Percentiles rank a stretch among this genome's conserved stretches.
These are phyloP conservation scores for Drosophila teissieri DNA, from an alignment of 1,140 invertebrate species.

Conservation along the genomic window DNA sequence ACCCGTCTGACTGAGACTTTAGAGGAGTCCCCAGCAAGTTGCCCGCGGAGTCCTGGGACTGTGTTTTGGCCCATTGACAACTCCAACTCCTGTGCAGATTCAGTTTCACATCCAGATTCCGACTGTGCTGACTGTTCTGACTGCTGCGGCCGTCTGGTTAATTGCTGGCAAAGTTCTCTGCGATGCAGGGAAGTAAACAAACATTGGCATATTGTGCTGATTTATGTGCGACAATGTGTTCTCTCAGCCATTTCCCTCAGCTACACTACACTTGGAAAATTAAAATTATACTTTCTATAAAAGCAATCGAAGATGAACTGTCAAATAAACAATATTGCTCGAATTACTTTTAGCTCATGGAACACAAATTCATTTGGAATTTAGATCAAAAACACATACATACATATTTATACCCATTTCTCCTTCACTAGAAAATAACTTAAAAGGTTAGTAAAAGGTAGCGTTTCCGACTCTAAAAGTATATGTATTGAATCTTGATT, in stretches of 20 bases:
- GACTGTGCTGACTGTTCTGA: conserved; percentile 26
- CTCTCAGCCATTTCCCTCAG: conserved; percentile 2
- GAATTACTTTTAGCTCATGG: too few relatives aligned
- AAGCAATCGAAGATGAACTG: background rate
- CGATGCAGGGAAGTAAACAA: conserved; percentile 79
- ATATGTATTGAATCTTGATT: too few relatives aligned
- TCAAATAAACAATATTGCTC: background rate
- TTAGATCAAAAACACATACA: too few relatives aligned
- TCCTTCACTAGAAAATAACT: too few relatives aligned
- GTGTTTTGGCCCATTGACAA: conserved; percentile 11
- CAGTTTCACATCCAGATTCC: conserved; percentile 19
- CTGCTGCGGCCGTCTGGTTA: conserved; percentile 70
- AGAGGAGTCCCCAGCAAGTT: conserved; percentile 8
- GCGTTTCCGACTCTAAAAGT: too few relatives aligned
- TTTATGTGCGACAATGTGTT: conserved; percentile 83
- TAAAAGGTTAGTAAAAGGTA: too few relatives aligned
- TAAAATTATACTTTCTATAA: background rate
- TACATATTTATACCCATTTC: too few relatives aligned
- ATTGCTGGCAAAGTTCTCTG: conserved; percentile 80
- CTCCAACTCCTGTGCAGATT: conserved; percentile 13
- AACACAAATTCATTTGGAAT: too few relatives aligned
- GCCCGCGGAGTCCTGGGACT: conserved; percentile 31
- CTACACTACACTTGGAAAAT: conserved; percentile 14
- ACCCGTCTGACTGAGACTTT: conserved; percentile 11
- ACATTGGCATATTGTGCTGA: conserved; percentile 84